These are phyloP conservation scores for Nycteola revayana DNA, from an alignment of 2,888 invertebrate genomes.

Conservation along the genomic window DNA sequence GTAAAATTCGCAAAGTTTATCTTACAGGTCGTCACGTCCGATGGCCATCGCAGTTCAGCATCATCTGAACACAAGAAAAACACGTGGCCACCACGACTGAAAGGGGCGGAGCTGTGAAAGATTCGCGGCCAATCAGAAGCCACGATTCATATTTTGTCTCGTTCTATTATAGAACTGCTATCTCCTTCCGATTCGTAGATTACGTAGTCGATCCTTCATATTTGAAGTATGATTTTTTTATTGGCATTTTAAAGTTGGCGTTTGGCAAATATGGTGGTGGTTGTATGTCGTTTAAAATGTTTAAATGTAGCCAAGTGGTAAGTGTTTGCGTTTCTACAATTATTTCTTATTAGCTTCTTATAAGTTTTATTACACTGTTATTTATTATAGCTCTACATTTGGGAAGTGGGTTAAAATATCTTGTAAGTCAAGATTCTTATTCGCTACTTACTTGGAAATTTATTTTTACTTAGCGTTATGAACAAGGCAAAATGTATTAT, in stretches of 20 bases:
- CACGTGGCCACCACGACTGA: constrained; percentile 50
- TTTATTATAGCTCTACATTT: too few relatives aligned
- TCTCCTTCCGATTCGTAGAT: constrained; percentile 56
- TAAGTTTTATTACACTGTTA: neutral
- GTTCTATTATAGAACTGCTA: constrained; percentile 4
- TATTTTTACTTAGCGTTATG: too few relatives aligned
- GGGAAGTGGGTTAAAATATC: too few relatives aligned
- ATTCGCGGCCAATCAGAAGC: constrained; percentile 38
- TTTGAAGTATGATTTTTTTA: constrained; percentile 65
- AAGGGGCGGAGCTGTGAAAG: constrained; percentile 45
- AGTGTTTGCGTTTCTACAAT: constrained; percentile 18
- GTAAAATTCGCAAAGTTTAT: constrained; percentile 54
- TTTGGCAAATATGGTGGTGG: constrained; percentile 44
- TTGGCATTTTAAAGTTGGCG: constrained; percentile 54
- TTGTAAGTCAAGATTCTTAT: too few relatives aligned
- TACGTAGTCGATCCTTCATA: constrained; percentile 68
- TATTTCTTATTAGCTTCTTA: constrained; percentile 19
- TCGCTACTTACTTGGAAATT: too few relatives aligned
- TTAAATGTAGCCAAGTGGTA: constrained; percentile 50
- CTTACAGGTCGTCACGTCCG: constrained; percentile 40
- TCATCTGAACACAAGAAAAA: constrained; percentile 65
- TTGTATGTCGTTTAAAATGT: constrained; percentile 25
- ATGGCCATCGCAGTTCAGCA: constrained; percentile 36
- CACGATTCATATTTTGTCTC: constrained; percentile 16
- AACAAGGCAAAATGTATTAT: too few relatives aligned